Percentiles rank a stretch among this genome's conserved stretches.
Conservation (phyloP, 2,113 vertebrate genomes). For the Bungarus multicinctus region DNA sequence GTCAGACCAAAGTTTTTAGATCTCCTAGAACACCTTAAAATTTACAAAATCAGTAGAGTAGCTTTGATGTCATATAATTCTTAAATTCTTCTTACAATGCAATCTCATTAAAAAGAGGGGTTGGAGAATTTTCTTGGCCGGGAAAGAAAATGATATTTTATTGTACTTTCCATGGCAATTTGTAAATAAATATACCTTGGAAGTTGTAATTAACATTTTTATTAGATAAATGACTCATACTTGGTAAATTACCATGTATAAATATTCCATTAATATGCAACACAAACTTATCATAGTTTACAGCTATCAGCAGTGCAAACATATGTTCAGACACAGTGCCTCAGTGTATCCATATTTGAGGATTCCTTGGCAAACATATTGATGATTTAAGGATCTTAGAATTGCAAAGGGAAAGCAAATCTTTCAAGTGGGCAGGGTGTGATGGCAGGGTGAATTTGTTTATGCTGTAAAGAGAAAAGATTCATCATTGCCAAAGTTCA, state of each 20-base stretch:
- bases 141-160: constrained; percentile 43
- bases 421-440: constrained; percentile 1
- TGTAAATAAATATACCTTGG: constrained; percentile 68
- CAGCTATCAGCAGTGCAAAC: constrained; percentile 70
- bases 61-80: not conserved
- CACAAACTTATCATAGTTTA: constrained; percentile 66
- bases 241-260: constrained; percentile 66
- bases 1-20: not conserved
- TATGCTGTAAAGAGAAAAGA: constrained; percentile 16
- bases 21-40: not conserved
- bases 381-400: constrained; percentile 50
- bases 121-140: constrained; percentile 25
- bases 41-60: not conserved
- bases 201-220: constrained; percentile 72
- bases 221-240: constrained; percentile 69
- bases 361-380: constrained; percentile 46
- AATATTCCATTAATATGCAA: constrained; percentile 70
- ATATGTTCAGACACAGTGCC: constrained; percentile 58
- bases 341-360: constrained; percentile 39
- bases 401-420: constrained; percentile 15
- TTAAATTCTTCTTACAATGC: not conserved
- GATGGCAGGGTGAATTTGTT: constrained; percentile 11
- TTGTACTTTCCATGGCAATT: constrained; percentile 54
- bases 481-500: not conserved
- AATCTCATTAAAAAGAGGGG: constrained; percentile 26